These are phyloP conservation scores for Coleophora deauratella DNA, from an alignment of 2,888 invertebrate genomes.

Conservation along the genomic window DNA sequence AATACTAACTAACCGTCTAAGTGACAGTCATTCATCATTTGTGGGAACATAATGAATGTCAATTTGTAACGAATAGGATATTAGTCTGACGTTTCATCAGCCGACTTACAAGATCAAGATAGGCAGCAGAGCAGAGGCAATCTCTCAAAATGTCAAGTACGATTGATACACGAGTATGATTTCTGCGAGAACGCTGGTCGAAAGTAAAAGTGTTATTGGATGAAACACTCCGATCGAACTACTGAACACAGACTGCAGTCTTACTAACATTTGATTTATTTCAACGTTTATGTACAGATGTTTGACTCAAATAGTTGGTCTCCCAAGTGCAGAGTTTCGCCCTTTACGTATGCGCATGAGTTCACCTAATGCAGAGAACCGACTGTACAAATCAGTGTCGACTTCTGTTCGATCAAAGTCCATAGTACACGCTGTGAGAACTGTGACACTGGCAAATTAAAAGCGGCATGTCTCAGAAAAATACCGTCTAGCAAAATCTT, in stretches of 20 bases:
- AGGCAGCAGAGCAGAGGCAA: conserved; percentile 18
- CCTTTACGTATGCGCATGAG: too few relatives aligned
- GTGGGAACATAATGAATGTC: conserved; percentile 17
- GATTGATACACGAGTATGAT: conserved; percentile 33
- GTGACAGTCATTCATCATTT: conserved; percentile 6
- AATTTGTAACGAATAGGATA: conserved; percentile 18
- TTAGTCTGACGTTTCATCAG: conserved; percentile 21
- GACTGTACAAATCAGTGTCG: conserved; percentile 7
- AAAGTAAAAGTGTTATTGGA: too few relatives aligned
- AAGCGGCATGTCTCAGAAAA: too few relatives aligned
- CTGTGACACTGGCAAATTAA: too few relatives aligned
- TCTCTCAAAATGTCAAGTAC: conserved; percentile 47
- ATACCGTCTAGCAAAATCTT: too few relatives aligned
- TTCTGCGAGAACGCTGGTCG: neutral
- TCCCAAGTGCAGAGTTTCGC: too few relatives aligned
- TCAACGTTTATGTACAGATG: neutral
- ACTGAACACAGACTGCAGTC: conserved; percentile 1
- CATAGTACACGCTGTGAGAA: conserved; percentile 2
- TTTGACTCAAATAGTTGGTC: too few relatives aligned
- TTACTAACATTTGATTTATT: neutral
- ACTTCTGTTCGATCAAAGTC: conserved; percentile 21
- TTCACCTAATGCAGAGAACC: too few relatives aligned
- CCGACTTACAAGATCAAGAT: conserved; percentile 23
- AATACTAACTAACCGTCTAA: neutral
- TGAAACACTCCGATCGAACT: conserved; percentile 5